phyloP scores from a whole-genome alignment of 2,113 vertebrate genomes.

The Tragelaphus imberbis region DNA sequence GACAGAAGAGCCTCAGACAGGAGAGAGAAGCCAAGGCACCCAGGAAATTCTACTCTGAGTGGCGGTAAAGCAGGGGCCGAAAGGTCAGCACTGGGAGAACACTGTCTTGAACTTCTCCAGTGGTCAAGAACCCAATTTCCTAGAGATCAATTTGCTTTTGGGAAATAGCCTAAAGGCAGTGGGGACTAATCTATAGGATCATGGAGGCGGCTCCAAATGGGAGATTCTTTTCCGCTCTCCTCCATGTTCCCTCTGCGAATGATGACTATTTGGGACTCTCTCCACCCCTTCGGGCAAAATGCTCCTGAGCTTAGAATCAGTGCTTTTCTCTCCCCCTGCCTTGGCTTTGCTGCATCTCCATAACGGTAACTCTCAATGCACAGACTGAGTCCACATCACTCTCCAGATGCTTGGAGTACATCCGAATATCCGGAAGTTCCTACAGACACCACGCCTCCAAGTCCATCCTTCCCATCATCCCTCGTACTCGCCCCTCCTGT shows the following conservation, averaged over 20 bases:
- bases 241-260: not conserved
- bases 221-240: not conserved
- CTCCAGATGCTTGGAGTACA: not conserved
- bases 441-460: not conserved
- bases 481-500: accelerated
- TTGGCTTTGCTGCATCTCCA: not conserved
- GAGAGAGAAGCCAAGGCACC: not conserved
- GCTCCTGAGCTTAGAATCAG: not conserved
- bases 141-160: not conserved
- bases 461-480: accelerated
- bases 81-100: not conserved
- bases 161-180: not conserved
- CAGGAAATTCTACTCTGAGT: accelerated
- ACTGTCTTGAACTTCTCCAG: not conserved
- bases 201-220: not conserved
- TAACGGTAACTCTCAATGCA: accelerated
- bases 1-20: too few species aligned
- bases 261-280: not conserved
- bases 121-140: not conserved
- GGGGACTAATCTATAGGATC: not conserved
- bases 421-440: accelerated
- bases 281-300: accelerated
- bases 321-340: not conserved
- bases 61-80: accelerated
- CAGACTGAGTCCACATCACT: accelerated